phyloP scores from a whole-genome alignment of 1,140 invertebrate species.

The Drosophila arawakana region DNA sequence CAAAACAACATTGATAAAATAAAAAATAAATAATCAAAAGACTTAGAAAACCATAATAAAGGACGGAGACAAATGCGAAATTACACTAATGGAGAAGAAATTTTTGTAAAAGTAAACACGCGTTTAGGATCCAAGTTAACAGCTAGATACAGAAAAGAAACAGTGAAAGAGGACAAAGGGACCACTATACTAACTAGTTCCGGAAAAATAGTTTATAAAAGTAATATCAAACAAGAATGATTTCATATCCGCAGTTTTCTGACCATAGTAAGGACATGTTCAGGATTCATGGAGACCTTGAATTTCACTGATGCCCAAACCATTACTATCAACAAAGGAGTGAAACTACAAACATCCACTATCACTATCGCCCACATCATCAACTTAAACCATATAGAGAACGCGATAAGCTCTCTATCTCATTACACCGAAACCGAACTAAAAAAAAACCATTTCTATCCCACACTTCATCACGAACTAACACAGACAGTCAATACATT shows the following conservation, averaged over 20 bases:
- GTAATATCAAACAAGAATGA: constrained; percentile 3
- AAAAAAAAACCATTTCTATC: too few relatives aligned
- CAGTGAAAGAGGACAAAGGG: constrained; percentile 22
- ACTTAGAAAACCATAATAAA: constrained; percentile 27
- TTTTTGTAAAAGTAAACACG: constrained; percentile 33
- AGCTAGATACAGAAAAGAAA: constrained; percentile 20
- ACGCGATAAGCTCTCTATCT: too few relatives aligned
- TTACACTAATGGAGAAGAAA: constrained; percentile 17
- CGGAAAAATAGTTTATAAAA: constrained; percentile 5
- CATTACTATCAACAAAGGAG: background rate
- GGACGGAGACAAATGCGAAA: constrained; percentile 7
- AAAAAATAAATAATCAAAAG: constrained; percentile 21
- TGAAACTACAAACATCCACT: too few relatives aligned
- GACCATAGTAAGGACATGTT: background rate
- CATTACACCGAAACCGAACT: too few relatives aligned
- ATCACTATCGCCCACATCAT: too few relatives aligned
- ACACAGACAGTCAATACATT: too few relatives aligned
- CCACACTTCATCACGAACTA: too few relatives aligned
- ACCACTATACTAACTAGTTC: constrained; percentile 11
- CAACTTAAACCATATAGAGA: too few relatives aligned
- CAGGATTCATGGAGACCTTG: background rate
- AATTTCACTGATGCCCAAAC: background rate
- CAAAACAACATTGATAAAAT: constrained; percentile 33
- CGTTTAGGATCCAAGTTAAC: constrained; percentile 27
- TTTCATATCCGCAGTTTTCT: background rate